A percentile compares a stretch with the other conserved stretches of the same genome.
Conservation (phyloP, 2,797 vertebrate genomes). For the Helarctos malayanus region DNA sequence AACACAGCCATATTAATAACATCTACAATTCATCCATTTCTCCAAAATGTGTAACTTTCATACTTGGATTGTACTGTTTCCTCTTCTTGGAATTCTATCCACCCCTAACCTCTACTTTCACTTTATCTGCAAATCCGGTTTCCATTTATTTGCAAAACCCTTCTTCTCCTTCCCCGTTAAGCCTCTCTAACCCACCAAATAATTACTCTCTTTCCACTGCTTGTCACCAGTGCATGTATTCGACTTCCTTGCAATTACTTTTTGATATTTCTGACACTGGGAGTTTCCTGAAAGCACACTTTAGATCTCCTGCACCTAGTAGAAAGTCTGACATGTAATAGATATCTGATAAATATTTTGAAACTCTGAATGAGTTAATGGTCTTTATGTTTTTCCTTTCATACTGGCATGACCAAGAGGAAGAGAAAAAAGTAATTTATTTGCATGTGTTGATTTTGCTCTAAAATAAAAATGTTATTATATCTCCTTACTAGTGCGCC, state of each 20-base stretch:
- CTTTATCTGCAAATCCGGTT: not conserved
- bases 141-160: not conserved
- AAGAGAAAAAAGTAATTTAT: not conserved
- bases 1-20: not conserved
- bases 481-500: not conserved
- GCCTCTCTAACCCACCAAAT: not conserved
- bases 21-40: not conserved
- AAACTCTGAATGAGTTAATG: not conserved
- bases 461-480: slow-evolving; percentile 14
- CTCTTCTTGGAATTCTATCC: not conserved
- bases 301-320: not conserved
- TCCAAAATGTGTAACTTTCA: not conserved
- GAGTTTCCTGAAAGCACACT: not conserved
- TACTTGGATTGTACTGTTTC: not conserved
- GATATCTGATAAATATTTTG: not conserved
- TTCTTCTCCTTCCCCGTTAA: not conserved
- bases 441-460: not conserved
- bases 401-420: not conserved
- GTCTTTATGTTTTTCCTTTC: not conserved
- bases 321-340: not conserved
- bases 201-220: slow-evolving; percentile 17
- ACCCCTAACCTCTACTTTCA: not conserved
- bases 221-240: not conserved
- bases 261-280: slow-evolving; percentile 46
- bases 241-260: slow-evolving; percentile 1